Evolutionary conservation across 2,888 invertebrate genomes (phyloP).

Genomic region (Agelastica alni): DNA sequence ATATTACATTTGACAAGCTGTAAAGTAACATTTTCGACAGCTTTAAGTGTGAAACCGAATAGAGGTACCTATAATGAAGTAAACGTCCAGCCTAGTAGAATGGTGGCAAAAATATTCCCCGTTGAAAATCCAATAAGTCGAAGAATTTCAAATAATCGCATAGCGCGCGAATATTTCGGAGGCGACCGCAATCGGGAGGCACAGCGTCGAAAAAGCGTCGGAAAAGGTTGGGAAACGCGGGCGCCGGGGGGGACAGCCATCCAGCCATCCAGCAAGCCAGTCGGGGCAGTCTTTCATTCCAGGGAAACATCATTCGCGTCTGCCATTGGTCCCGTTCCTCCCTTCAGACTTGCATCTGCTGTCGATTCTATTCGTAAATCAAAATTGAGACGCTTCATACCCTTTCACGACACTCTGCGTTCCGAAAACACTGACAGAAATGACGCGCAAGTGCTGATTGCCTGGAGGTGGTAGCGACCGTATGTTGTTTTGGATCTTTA

Average conservation of each 20-base stretch:
- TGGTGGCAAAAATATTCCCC: too few species aligned
- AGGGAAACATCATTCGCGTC: constrained; percentile 47
- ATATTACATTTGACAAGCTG: too few species aligned
- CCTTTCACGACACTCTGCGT: constrained; percentile 46
- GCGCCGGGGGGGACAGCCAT: too few species aligned
- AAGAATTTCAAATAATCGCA: too few species aligned
- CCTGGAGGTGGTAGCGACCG: constrained; percentile 11
- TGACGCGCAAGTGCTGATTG: constrained; percentile 38
- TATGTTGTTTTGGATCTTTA: neutral
- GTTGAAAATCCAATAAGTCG: too few species aligned
- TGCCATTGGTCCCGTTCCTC: constrained; percentile 51
- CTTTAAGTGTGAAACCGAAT: too few species aligned
- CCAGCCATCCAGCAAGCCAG: constrained; percentile 30
- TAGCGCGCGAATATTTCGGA: constrained; percentile 30
- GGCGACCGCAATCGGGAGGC: constrained; percentile 11
- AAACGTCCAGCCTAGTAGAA: too few species aligned
- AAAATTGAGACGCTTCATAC: constrained; percentile 53
- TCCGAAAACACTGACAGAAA: constrained; percentile 41
- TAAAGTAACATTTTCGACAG: too few species aligned
- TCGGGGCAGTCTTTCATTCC: constrained; percentile 40
- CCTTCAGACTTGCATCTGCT: constrained; percentile 54
- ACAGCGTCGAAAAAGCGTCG: constrained; percentile 33
- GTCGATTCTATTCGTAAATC: constrained; percentile 59
- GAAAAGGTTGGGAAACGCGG: constrained; percentile 14
- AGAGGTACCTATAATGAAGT: too few species aligned